phyloP scores from a whole-genome alignment of 2,888 invertebrate genomes.

The Phyllotreta striolata region DNA sequence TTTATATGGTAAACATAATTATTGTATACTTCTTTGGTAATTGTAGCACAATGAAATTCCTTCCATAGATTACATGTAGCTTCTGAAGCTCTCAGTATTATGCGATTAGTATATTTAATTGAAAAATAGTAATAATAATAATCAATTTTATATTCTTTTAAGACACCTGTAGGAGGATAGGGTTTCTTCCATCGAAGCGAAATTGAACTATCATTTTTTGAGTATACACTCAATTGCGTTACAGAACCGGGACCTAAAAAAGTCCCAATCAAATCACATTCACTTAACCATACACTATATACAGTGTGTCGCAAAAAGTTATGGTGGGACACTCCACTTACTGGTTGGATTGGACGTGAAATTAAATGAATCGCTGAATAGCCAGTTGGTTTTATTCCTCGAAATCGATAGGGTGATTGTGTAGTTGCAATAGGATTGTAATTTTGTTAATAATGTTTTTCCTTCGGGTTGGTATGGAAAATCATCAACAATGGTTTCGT shows the following conservation, averaged over 20 bases:
- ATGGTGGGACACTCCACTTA: too few relatives aligned
- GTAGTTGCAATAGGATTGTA: conserved; percentile 42
- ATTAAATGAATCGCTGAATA: not conserved
- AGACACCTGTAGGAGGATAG: conserved; percentile 49
- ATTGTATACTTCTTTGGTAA: conserved; percentile 5
- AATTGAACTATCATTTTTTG: conserved; percentile 41
- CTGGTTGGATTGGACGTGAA: conserved; percentile 23
- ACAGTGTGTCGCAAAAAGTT: too few relatives aligned
- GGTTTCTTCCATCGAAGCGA: conserved; percentile 49
- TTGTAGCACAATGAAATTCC: conserved; percentile 41
- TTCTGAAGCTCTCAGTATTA: too few relatives aligned
- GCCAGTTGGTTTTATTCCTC: conserved; percentile 15
- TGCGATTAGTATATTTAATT: too few relatives aligned
- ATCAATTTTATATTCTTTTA: conserved; percentile 41
- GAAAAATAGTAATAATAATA: too few relatives aligned
- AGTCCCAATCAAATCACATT: conserved; percentile 17
- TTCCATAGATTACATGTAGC: conserved; percentile 42
- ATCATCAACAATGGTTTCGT: not conserved
- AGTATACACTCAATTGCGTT: conserved; percentile 33
- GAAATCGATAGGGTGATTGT: conserved; percentile 23
- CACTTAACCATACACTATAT: too few relatives aligned
- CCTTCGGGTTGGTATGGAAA: not conserved
- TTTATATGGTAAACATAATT: conserved; percentile 8
- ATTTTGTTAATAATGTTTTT: not conserved
- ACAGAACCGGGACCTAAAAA: conserved; percentile 40